These are phyloP conservation scores for Battus philenor DNA, from an alignment of 1,140 invertebrate species.

Conservation along the genomic window DNA sequence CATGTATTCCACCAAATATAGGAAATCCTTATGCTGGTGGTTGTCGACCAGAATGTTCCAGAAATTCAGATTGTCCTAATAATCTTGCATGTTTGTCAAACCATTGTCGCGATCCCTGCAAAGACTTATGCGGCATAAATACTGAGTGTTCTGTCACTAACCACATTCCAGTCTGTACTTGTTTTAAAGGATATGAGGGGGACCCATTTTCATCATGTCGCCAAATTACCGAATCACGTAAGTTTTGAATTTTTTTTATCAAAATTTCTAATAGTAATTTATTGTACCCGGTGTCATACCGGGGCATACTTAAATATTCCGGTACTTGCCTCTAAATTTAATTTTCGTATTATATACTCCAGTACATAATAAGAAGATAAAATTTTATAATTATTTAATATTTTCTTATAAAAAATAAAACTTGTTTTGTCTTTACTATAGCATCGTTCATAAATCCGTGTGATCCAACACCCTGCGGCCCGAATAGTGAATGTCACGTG, in stretches of 20 bases:
- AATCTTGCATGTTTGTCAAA: conserved; percentile 88
- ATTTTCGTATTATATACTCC: too few species aligned
- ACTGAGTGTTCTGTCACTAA: conserved; percentile 89
- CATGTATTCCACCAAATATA: conserved; percentile 90
- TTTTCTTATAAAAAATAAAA: too few species aligned
- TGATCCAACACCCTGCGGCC: conserved; percentile 87
- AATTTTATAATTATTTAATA: too few species aligned
- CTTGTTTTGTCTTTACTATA: conserved; percentile 30
- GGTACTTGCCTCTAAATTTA: too few species aligned
- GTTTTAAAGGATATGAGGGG: conserved; percentile 84
- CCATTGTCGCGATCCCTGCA: conserved; percentile 92
- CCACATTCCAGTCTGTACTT: conserved; percentile 88
- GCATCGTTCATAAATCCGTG: conserved; percentile 81
- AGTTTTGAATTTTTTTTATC: too few species aligned
- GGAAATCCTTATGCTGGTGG: conserved; percentile 87
- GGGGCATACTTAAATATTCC: too few species aligned
- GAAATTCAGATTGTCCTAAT: conserved; percentile 88
- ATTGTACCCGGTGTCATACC: too few species aligned
- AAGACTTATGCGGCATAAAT: conserved; percentile 88
- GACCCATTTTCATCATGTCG: conserved; percentile 90
- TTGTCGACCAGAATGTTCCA: conserved; percentile 88
- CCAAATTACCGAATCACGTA: conserved; percentile 75
- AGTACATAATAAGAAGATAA: too few species aligned
- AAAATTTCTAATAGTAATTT: too few species aligned
- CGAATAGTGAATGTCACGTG: conserved; percentile 86